Conservation (phyloP, 2,113 vertebrate species). For the Mus spicilegus region DNA sequence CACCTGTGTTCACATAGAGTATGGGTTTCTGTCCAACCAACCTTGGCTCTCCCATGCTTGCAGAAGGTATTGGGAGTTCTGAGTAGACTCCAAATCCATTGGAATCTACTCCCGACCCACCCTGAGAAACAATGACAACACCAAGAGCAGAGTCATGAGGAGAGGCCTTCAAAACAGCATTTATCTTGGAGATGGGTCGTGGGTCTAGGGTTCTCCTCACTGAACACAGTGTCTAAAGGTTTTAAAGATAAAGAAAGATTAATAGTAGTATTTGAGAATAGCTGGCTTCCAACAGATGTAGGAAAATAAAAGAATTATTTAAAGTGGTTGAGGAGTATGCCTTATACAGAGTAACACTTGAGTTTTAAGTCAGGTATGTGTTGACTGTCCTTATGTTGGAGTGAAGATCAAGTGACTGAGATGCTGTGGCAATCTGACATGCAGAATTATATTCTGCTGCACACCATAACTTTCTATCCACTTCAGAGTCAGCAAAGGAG, state of each 20-base stretch:
- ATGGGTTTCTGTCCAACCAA: background rate
- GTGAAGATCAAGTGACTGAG: background rate
- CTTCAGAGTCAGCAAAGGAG: background rate
- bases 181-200: background rate
- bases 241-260: background rate
- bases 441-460: background rate
- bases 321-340: background rate
- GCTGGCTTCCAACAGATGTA: background rate
- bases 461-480: background rate
- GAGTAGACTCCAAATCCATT: background rate
- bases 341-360: background rate
- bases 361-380: background rate
- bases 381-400: background rate
- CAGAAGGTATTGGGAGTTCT: background rate
- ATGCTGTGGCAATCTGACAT: background rate
- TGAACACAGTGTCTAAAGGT: background rate
- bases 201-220: background rate
- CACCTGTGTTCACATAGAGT: background rate
- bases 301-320: slow-evolving; percentile 27
- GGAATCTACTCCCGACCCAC: background rate
- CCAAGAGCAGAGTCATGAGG: background rate
- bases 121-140: background rate
- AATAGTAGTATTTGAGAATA: background rate
- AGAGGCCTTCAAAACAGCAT: background rate
- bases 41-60: background rate